Base-by-base conservation (phyloP, 1,140 invertebrate genomes). In the Lycorma delicatula region DNA sequence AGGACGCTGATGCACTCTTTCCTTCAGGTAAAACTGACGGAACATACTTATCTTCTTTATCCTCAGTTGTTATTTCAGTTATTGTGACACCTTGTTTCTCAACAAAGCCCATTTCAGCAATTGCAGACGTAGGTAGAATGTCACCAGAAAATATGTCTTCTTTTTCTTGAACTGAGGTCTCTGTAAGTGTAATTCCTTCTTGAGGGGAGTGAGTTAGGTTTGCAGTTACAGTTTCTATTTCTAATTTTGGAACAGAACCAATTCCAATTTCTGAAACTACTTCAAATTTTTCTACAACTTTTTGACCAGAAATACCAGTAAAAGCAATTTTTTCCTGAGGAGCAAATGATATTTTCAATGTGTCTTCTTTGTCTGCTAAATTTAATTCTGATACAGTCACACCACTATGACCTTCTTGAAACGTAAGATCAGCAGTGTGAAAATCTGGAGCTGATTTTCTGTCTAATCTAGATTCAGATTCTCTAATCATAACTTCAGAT, bases 161-260 rank as follows among this genome's bases (percentile, higher is more conserved):
- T 51, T 60, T 70, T 64, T 80, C 77, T 25, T 70, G 65, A 12
- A 68, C 50, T 27, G 75, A 58, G 23, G 72, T 67, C 67, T 79
- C 73, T 11, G 68, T 70, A 51, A 73, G 70, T 52, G 75, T 68
- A 23, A 81, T 60, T 60, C 75, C 71, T 68, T 81, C 78, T 29
- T 76, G 74, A 25, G 74, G 71, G 26, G 73, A 25, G 22, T 67
- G 66, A 46, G 65, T 63, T 63, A 56, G 31, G 11, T 57, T 56
- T 9, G 71, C 71, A 48, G 56, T 48, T 11, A 54, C 66, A 31
- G 36, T n/a, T 16, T 25, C 25, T n/a, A 18, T 46, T 26, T 56
- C 18, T 38, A 65, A 62, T 27, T 66, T 50, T 26, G 49, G 63
- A 13, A 64, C 54, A 22, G 58, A 47, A 20, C 64, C 65, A 6